Conservation (phyloP, 2,888 invertebrate genomes). For the Villa cingulata region DNA sequence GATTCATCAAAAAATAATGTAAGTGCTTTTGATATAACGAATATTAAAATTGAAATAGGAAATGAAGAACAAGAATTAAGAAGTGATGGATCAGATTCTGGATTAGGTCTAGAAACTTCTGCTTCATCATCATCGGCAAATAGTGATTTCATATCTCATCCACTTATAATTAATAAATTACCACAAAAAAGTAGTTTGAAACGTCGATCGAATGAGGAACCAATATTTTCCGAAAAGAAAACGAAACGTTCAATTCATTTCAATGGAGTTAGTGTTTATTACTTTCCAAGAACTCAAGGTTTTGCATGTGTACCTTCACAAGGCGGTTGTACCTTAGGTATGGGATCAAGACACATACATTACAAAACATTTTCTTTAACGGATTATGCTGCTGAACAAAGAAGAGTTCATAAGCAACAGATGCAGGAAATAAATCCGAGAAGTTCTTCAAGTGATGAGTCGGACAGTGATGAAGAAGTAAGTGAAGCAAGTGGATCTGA, state of each 20-base stretch:
- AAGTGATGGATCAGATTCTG: constrained; percentile 75
- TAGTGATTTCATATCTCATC: constrained; percentile 11
- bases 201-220: constrained; percentile 32
- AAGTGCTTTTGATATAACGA: neutral
- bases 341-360: constrained; percentile 60
- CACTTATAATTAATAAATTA: neutral
- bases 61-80: constrained; percentile 48
- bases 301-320: constrained; percentile 85
- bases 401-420: constrained; percentile 70
- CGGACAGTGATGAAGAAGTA: constrained; percentile 71
- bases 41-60: neutral
- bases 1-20: neutral
- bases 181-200: constrained; percentile 54
- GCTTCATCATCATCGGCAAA: constrained; percentile 11
- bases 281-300: constrained; percentile 86
- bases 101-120: constrained; percentile 58
- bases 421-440: constrained; percentile 40
- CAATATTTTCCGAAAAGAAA: constrained; percentile 37
- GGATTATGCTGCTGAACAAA: constrained; percentile 81
- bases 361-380: constrained; percentile 66
- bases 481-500: constrained; percentile 73
- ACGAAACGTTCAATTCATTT: constrained; percentile 75
- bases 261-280: constrained; percentile 85
- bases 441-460: constrained; percentile 59
- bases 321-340: constrained; percentile 84